These are phyloP conservation scores for Drosophila aff. DNA, from an alignment of 1,140 invertebrate species.

Conservation along the genomic window DNA sequence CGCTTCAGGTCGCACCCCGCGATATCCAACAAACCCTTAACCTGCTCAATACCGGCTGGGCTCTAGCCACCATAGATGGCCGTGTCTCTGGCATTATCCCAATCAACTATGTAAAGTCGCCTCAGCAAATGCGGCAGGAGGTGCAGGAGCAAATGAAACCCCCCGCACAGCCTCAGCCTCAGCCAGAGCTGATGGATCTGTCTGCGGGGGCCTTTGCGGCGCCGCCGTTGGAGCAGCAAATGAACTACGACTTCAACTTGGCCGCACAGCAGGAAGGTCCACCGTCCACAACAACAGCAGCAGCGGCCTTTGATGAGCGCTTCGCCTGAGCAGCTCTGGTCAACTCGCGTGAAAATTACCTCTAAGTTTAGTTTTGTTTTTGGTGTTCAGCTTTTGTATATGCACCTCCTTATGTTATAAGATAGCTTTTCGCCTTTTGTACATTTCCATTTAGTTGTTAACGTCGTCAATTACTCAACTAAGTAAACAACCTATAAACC, in stretches of 20 bases:
- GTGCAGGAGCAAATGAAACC: slow-evolving; percentile 41
- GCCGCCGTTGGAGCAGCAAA: slow-evolving; percentile 64
- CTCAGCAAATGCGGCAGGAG: slow-evolving; percentile 76
- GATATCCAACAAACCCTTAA: slow-evolving; percentile 90
- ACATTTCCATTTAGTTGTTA: slow-evolving; percentile 51
- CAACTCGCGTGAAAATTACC: slow-evolving; percentile 3
- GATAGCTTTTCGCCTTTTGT: slow-evolving; percentile 38
- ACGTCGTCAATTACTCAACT: slow-evolving; percentile 18
- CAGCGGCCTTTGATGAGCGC: slow-evolving; percentile 55
- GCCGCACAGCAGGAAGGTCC: slow-evolving; percentile 71
- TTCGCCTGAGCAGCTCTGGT: slow-evolving; percentile 44
- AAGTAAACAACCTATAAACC: slow-evolving; percentile 31
- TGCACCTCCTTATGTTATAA: slow-evolving; percentile 38
- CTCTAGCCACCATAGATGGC: slow-evolving; percentile 89
- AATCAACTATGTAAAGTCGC: slow-evolving; percentile 90
- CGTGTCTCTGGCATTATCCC: slow-evolving; percentile 90
- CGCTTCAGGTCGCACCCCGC: slow-evolving; percentile 92
- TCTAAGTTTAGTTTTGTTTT: slow-evolving; percentile 39
- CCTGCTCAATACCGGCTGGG: slow-evolving; percentile 90
- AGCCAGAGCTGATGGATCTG: slow-evolving; percentile 70
- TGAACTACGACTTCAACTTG: slow-evolving; percentile 71
- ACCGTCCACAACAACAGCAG: slow-evolving; percentile 58
- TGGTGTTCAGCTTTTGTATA: slow-evolving; percentile 26
- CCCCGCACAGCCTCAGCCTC: slow-evolving; percentile 25
- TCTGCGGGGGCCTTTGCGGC: slow-evolving; percentile 64